These are phyloP conservation scores for Natrix natrix DNA, from an alignment of 2,797 vertebrate genomes.

Conservation along the genomic window DNA sequence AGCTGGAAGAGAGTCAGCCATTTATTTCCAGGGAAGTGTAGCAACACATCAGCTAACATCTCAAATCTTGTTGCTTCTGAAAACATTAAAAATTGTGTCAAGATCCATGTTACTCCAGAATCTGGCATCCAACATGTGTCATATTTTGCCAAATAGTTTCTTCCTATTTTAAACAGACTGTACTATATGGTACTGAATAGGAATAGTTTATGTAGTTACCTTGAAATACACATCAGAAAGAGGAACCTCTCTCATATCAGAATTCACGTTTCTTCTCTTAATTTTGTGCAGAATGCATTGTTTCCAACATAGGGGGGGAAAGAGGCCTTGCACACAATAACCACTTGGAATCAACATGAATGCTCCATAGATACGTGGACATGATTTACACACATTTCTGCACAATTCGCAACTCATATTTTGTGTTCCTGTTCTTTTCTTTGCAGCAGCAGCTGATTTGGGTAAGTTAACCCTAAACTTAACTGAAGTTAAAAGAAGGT, in stretches of 20 bases:
- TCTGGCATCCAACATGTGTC: not conserved
- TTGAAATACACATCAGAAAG: not conserved
- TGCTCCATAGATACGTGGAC: not conserved
- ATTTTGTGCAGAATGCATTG: not conserved
- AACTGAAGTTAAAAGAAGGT: not conserved
- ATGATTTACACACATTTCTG: not conserved
- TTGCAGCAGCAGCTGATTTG: not conserved
- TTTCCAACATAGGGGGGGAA: not conserved
- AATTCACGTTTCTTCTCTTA: not conserved
- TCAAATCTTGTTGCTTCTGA: slow-evolving; percentile 16
- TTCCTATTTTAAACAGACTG: slow-evolving; percentile 1
- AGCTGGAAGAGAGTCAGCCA: slow-evolving; percentile 17
- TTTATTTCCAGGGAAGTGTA: slow-evolving; percentile 27
- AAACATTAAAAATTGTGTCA: slow-evolving; percentile 32
- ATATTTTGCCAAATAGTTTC: slow-evolving; percentile 14
- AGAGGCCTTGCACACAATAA: not conserved
- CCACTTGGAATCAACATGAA: not conserved
- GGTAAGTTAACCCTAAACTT: not conserved
- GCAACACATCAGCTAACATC: not conserved
- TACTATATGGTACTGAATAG: not conserved
- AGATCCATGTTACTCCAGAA: slow-evolving; percentile 16
- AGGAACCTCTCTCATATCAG: not conserved
- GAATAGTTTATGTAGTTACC: not conserved
- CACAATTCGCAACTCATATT: not conserved
- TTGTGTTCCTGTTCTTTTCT: not conserved